Evolutionary conservation across 2,888 invertebrate genomes (phyloP).

Genomic region (Calliphora vomitoria): DNA sequence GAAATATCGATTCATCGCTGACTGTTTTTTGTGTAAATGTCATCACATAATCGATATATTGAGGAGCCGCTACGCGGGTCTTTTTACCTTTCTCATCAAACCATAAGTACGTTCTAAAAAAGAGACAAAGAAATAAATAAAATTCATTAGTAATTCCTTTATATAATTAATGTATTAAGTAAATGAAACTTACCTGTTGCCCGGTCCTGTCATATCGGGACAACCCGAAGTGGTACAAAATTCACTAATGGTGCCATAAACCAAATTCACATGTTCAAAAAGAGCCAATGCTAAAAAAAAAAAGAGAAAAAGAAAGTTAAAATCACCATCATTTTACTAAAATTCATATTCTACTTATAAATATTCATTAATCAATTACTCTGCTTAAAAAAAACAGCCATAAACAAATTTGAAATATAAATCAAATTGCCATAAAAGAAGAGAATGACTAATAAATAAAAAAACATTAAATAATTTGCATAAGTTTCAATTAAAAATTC

Average conservation of each 20-base stretch:
- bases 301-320: conserved; percentile 47
- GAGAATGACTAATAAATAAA: conserved; percentile 51
- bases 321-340: conserved; percentile 3
- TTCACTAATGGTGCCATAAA: conserved; percentile 99
- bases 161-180: too few relatives aligned
- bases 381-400: neutral
- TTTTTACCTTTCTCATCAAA: conserved; percentile 99
- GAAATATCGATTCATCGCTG: conserved; percentile 98
- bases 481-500: conserved; percentile 72
- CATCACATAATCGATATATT: conserved; percentile 99
- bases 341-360: conserved; percentile 12
- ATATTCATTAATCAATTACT: conserved; percentile 39
- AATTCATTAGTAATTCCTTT: too few relatives aligned
- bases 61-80: conserved; percentile 97
- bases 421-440: conserved; percentile 22
- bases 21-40: conserved; percentile 98
- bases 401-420: conserved; percentile 8
- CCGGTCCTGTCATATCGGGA: conserved; percentile 98
- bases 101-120: conserved; percentile 96
- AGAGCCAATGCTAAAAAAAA: conserved; percentile 93
- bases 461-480: conserved; percentile 75
- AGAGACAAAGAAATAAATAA: too few relatives aligned
- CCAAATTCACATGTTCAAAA: conserved; percentile 99
- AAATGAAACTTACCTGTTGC: conserved; percentile 90
- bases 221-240: conserved; percentile 98